phyloP scores from a whole-genome alignment of 2,797 vertebrate species.

The Rhabdophis nuchalis region DNA sequence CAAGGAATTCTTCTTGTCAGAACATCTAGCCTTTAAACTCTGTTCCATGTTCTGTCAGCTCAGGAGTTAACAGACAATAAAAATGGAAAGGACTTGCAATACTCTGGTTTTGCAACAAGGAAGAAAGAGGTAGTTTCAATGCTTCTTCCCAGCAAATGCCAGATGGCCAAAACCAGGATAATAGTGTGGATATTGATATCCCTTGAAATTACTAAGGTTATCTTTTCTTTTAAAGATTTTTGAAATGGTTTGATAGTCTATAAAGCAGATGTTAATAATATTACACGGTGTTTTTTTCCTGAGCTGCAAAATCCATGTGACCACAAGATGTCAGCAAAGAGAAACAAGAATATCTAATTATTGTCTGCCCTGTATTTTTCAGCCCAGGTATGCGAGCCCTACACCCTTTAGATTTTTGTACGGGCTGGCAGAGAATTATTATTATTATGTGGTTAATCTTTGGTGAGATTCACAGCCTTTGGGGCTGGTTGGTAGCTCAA shows the following conservation, averaged over 20 bases:
- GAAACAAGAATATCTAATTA: neutral
- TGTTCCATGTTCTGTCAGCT: conserved; percentile 52
- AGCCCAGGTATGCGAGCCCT: neutral
- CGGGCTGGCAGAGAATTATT: neutral
- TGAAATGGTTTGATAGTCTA: conserved; percentile 15
- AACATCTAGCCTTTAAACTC: conserved; percentile 60
- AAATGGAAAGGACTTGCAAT: conserved; percentile 20
- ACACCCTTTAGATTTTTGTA: conserved; percentile 19
- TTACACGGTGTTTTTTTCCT: neutral
- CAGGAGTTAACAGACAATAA: conserved; percentile 48
- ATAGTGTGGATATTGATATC: neutral
- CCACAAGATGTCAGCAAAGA: neutral
- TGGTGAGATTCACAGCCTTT: too few relatives aligned
- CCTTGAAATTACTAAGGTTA: neutral
- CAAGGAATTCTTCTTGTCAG: conserved; percentile 66
- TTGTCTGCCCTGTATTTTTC: neutral
- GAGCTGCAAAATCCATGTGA: neutral
- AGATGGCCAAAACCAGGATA: neutral
- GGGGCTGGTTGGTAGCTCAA: too few relatives aligned
- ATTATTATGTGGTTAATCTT: too few relatives aligned
- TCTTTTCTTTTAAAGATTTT: conserved; percentile 23
- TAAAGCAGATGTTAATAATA: conserved; percentile 31
- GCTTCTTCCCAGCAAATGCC: neutral
- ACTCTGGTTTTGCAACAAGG: conserved; percentile 4
- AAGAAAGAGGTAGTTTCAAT: neutral